Base-by-base conservation (phyloP, 2,113 vertebrate genomes). In the Trogon melanurus region DNA sequence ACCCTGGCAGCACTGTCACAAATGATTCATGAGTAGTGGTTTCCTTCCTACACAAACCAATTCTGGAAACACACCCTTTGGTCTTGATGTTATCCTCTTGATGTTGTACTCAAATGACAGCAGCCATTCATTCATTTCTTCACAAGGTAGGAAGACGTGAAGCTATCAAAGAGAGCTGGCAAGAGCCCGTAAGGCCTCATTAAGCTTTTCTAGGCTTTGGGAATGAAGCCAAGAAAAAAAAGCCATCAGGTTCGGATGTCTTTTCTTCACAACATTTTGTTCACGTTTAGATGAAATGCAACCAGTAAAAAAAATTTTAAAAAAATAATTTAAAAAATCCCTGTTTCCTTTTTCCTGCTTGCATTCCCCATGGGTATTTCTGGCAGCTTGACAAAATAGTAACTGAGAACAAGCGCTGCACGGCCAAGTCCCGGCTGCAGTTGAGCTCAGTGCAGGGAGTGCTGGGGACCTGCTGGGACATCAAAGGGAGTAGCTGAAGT, bases 321-420 rank as follows among this genome's bases (percentile, higher is more conserved):
- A 41, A 29, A 72, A 51, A 18, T 23, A 50, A 36, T 11, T 7
- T 21, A 14, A 17, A 50, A 64, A 66, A 25, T 7, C 32, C 20
- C 38, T 36, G 50, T 54, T 95, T 95, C 34, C 65, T 38, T 95
- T 96, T 92, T 94, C 87, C 81, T 88, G 81, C 87, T 75, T 87
- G 53, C n/a, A 50, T 91, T 94, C 81, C 94, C 89, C n/a, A 32
- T 20, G 62, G 74, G 62, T 66, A 57, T 16, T 41, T 93, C 62
- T 94, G 91, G 93, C 95, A 96, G 65, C 45, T 50, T 79, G 94
- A 92, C 95, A 97, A 85, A 96, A 89, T 20, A 87, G 84, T 65
- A 81, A 95, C 80, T 29, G 76, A 95, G 89, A 94, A 79, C 85
- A 85, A 97, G 71, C 1, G 13, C 76, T 92, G 56, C 56, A 78